A percentile compares a stretch with the other conserved stretches of the same genome.
These are phyloP conservation scores for Corvus cornix DNA, from an alignment of 2,113 vertebrate species.

Conservation along the genomic window DNA sequence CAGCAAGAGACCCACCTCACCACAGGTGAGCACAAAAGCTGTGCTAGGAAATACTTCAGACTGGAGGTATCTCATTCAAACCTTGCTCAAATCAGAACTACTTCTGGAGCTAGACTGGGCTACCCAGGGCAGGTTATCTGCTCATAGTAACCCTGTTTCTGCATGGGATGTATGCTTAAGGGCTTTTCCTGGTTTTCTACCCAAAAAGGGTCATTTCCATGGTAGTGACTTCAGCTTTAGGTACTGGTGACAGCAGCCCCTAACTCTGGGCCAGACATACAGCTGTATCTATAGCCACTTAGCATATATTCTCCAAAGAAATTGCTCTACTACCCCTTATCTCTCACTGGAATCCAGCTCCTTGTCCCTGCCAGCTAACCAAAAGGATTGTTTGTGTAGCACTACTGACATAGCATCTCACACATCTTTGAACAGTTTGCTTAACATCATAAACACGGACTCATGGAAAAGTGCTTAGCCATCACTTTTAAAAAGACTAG, in stretches of 20 bases:
- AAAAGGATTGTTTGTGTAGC: neutral
- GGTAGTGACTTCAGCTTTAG: neutral
- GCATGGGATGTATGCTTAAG: neutral
- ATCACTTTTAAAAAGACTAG: neutral
- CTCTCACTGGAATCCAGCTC: neutral
- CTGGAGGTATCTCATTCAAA: neutral
- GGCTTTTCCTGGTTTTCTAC: neutral
- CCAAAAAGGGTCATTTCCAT: neutral
- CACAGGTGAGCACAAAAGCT: neutral
- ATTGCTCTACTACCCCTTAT: neutral
- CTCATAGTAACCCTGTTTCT: neutral
- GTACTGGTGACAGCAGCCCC: neutral
- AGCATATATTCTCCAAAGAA: neutral
- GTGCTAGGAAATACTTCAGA: neutral
- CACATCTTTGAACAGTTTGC: neutral
- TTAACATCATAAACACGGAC: neutral
- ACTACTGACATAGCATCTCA: neutral
- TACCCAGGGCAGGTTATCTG: neutral
- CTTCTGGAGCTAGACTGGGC: neutral
- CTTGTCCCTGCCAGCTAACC: neutral
- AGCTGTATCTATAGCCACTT: neutral
- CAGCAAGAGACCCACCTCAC: rapidly evolving
- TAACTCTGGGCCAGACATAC: neutral
- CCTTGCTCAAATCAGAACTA: neutral
- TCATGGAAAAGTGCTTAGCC: neutral